Evolutionary conservation across 2,888 invertebrate genomes (phyloP).

Genomic region (Clanis bilineata): DNA sequence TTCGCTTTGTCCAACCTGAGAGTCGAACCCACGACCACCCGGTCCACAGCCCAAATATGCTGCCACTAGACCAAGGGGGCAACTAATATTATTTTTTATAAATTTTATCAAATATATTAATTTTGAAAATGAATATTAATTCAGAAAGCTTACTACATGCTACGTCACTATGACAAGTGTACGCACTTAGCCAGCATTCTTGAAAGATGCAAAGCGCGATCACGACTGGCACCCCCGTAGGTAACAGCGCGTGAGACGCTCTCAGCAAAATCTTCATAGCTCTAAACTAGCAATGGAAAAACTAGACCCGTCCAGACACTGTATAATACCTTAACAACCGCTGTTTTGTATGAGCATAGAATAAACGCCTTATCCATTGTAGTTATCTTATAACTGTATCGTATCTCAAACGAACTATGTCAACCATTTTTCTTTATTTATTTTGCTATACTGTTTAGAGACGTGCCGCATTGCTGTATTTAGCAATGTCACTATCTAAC

Average conservation of each 20-base stretch:
- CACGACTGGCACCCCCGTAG: slow-evolving; percentile 57
- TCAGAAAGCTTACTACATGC: not conserved
- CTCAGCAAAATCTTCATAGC: slow-evolving; percentile 43
- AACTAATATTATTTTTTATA: too few species aligned
- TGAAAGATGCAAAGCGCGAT: slow-evolving; percentile 78
- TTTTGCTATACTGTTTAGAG: not conserved
- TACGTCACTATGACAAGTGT: slow-evolving; percentile 34
- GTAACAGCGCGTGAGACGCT: slow-evolving; percentile 76
- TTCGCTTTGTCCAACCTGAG: too few species aligned
- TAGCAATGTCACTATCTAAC: not conserved
- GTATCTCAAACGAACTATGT: not conserved
- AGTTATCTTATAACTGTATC: not conserved
- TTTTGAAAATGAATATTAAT: too few species aligned
- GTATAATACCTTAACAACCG: not conserved
- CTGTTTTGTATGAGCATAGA: not conserved
- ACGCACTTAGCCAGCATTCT: slow-evolving; percentile 72
- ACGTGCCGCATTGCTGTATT: not conserved
- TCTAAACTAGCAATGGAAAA: slow-evolving; percentile 32
- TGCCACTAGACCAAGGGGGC: too few species aligned
- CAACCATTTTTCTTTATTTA: not conserved
- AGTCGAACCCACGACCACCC: too few species aligned
- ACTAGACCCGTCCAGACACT: slow-evolving; percentile 1
- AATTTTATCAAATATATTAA: too few species aligned
- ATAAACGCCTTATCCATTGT: not conserved
- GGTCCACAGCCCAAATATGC: too few species aligned